Evolutionary conservation across 1,140 invertebrate genomes (phyloP).

Genomic region (Trichonephila clavipes): DNA sequence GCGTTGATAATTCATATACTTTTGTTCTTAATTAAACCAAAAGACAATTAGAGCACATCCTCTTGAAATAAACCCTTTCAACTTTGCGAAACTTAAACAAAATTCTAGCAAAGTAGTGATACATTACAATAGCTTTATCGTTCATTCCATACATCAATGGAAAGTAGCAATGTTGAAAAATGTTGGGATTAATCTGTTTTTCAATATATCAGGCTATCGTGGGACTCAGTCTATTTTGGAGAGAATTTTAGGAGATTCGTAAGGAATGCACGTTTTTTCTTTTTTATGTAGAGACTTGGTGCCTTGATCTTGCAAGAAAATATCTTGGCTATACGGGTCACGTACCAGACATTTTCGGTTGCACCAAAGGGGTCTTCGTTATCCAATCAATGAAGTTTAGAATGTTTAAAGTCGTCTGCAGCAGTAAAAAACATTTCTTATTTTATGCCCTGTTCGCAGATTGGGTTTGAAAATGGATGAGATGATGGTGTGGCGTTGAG

Average conservation of each 20-base stretch:
- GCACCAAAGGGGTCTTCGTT: neutral
- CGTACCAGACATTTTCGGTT: neutral
- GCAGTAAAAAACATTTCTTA: neutral
- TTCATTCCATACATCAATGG: neutral
- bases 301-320: neutral
- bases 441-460: neutral
- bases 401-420: slow-evolving; percentile 7
- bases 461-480: neutral
- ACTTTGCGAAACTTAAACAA: too few species aligned
- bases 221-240: neutral
- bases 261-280: neutral
- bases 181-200: slow-evolving; percentile 15
- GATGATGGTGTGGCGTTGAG: too few species aligned
- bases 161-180: slow-evolving; percentile 8
- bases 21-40: too few species aligned
- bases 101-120: neutral
- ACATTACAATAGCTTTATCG: neutral
- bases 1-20: too few species aligned
- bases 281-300: neutral
- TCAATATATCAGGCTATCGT: neutral
- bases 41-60: too few species aligned
- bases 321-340: neutral
- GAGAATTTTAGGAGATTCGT: neutral
- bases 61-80: too few species aligned
- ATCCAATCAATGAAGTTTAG: neutral